Conservation (phyloP, 2,888 invertebrate species). For the Scaptomyza parva region DNA sequence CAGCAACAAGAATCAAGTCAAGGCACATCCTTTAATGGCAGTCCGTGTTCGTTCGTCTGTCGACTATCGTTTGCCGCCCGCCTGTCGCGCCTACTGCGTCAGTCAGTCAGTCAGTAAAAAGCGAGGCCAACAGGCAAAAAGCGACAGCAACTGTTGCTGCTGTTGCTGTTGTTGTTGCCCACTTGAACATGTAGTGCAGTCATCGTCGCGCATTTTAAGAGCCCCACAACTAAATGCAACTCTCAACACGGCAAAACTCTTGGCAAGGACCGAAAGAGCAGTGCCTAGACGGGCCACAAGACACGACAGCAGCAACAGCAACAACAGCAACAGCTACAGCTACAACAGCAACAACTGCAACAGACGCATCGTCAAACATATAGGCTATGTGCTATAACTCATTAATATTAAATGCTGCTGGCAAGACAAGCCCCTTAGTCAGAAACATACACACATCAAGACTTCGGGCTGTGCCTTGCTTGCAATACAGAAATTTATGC, state of each 20-base stretch:
- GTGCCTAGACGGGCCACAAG: slow-evolving; percentile 62
- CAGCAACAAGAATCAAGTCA: slow-evolving; percentile 29
- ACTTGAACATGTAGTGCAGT: slow-evolving; percentile 78
- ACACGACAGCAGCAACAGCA: slow-evolving; percentile 61
- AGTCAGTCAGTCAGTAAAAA: slow-evolving; percentile 50
- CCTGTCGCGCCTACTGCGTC: slow-evolving; percentile 60
- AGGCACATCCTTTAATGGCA: slow-evolving; percentile 76
- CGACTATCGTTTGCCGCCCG: slow-evolving; percentile 28
- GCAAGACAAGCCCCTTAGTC: slow-evolving; percentile 76
- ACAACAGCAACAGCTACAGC: slow-evolving; percentile 30
- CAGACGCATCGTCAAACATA: slow-evolving; percentile 78
- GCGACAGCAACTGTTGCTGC: slow-evolving; percentile 8
- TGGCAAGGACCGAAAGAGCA: slow-evolving; percentile 51
- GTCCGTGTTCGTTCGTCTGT: slow-evolving; percentile 47
- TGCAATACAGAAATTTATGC: slow-evolving; percentile 71
- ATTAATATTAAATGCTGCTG: slow-evolving; percentile 81
- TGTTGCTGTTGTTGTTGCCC: slow-evolving; percentile 57
- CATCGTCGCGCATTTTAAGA: slow-evolving; percentile 76
- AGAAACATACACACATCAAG: slow-evolving; percentile 37
- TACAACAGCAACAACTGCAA: slow-evolving; percentile 40
- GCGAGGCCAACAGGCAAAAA: slow-evolving; percentile 51
- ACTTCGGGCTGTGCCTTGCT: slow-evolving; percentile 24
- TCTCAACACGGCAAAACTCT: slow-evolving; percentile 69
- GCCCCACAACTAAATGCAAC: slow-evolving; percentile 75
- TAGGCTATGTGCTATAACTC: slow-evolving; percentile 81